Percentiles rank a stretch among this genome's conserved stretches.
These are phyloP conservation scores for Osmerus eperlanus DNA, from an alignment of 2,113 vertebrate genomes.

Conservation along the genomic window DNA sequence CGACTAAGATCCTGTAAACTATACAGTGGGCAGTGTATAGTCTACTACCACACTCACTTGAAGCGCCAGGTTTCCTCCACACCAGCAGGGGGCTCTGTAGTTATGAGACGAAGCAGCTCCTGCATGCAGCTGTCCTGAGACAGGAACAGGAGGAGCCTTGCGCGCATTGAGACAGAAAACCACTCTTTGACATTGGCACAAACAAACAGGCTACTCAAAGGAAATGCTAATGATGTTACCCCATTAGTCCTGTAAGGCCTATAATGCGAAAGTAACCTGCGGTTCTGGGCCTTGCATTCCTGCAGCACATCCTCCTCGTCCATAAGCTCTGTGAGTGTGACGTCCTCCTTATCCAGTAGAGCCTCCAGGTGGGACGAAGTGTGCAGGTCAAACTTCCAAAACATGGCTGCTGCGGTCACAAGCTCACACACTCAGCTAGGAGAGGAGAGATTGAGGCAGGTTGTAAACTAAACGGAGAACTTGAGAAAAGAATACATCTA, in stretches of 20 bases:
- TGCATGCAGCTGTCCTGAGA: conserved; percentile 90
- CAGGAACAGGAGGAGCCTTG: conserved; percentile 85
- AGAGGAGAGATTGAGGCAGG: too few relatives aligned
- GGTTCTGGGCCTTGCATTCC: conserved; percentile 97
- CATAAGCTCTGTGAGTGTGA: conserved; percentile 88
- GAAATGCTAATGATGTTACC: not conserved
- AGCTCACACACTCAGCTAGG: conserved; percentile 55
- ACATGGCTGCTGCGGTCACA: conserved; percentile 79
- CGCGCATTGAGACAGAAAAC: conserved; percentile 26
- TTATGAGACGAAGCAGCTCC: conserved; percentile 88
- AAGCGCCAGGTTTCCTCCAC: conserved; percentile 95
- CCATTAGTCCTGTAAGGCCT: not conserved
- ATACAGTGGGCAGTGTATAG: not conserved
- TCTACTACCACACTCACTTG: conserved; percentile 77
- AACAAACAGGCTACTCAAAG: not conserved
- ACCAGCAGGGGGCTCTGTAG: conserved; percentile 86
- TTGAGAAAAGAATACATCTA: too few relatives aligned
- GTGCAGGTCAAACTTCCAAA: conserved; percentile 98
- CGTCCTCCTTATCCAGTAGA: conserved; percentile 90
- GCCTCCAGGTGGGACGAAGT: conserved; percentile 92
- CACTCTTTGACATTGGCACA: conserved; percentile 5
- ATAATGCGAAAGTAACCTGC: conserved; percentile 56
- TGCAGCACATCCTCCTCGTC: conserved; percentile 94
- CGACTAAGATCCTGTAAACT: too few relatives aligned
- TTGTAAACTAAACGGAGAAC: too few relatives aligned